Conservation (phyloP, 2,113 vertebrate genomes). For the Percina caprodes region DNA sequence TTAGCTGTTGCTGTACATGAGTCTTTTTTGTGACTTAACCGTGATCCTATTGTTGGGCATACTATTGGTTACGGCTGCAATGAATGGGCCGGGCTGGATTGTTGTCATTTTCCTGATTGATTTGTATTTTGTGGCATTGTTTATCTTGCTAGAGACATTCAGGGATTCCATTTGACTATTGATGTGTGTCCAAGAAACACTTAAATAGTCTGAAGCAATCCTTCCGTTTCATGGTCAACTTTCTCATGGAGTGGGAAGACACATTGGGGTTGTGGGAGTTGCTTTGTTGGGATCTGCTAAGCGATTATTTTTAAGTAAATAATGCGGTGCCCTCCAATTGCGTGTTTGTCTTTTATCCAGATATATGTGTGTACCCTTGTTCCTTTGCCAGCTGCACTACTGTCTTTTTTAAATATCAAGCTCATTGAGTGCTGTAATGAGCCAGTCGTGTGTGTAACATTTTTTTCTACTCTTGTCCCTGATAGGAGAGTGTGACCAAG, state of each 20-base stretch:
- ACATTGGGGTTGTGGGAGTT: neutral
- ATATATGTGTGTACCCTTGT: neutral
- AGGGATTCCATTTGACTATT: constrained; percentile 15
- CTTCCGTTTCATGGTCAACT: constrained; percentile 18
- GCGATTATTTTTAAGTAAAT: constrained; percentile 43
- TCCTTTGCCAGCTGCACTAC: neutral
- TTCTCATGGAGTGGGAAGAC: constrained; percentile 13
- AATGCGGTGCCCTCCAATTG: constrained; percentile 31
- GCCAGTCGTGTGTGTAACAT: constrained; percentile 4
- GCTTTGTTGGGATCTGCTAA: constrained; percentile 40
- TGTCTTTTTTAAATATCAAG: neutral
- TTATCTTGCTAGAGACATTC: constrained; percentile 53
- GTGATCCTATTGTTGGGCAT: constrained; percentile 31
- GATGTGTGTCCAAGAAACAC: constrained; percentile 30
- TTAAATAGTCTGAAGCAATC: constrained; percentile 22
- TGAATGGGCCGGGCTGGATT: constrained; percentile 20
- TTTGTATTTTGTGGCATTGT: constrained; percentile 36
- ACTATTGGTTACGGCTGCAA: neutral
- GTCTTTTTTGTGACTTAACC: constrained; percentile 17
- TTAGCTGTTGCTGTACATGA: constrained; percentile 16
- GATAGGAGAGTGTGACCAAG: constrained; percentile 50
- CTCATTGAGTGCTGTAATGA: neutral
- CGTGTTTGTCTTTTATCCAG: constrained; percentile 32
- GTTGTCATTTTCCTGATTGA: constrained; percentile 55
- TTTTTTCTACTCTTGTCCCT: constrained; percentile 43